phyloP scores from a whole-genome alignment of 2,888 invertebrate species.

The Ornithoptera priamus region DNA sequence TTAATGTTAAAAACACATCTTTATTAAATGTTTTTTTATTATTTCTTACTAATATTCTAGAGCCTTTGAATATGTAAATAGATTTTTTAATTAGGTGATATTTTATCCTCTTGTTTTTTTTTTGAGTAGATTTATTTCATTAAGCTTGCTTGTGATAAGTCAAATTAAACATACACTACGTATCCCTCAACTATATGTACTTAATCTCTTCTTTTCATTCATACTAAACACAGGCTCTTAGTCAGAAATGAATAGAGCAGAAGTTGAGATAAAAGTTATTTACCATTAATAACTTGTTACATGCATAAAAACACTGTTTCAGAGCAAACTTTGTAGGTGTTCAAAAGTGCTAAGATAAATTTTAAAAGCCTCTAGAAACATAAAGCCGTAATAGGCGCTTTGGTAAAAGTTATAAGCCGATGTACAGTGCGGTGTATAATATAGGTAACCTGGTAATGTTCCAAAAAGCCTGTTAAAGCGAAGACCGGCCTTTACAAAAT shows the following conservation, averaged over 20 bases:
- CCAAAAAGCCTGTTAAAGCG: constrained; percentile 71
- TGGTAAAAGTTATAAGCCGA: constrained; percentile 30
- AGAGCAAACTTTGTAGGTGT: constrained; percentile 33
- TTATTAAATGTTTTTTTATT: constrained; percentile 29
- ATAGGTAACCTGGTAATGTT: constrained; percentile 66
- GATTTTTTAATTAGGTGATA: no score
- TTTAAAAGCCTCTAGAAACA: constrained; percentile 15
- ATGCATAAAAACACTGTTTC: constrained; percentile 13
- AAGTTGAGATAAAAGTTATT: background rate
- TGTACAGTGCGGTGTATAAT: constrained; percentile 30
- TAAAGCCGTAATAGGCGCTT: constrained; percentile 16
- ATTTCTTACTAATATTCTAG: background rate
- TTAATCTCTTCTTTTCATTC: background rate
- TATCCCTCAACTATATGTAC: background rate
- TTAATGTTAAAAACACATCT: constrained; percentile 61
- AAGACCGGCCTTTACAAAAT: constrained; percentile 49
- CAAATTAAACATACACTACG: no score
- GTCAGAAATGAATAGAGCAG: background rate
- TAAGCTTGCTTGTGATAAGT: no score
- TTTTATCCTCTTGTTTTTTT: no score
- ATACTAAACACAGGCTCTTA: background rate
- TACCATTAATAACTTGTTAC: background rate
- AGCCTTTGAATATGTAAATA: background rate
- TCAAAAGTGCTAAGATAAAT: constrained; percentile 19
- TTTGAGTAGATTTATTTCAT: background rate